These are phyloP conservation scores for Dryocosmus kuriphilus DNA, from an alignment of 2,888 invertebrate genomes.

Conservation along the genomic window DNA sequence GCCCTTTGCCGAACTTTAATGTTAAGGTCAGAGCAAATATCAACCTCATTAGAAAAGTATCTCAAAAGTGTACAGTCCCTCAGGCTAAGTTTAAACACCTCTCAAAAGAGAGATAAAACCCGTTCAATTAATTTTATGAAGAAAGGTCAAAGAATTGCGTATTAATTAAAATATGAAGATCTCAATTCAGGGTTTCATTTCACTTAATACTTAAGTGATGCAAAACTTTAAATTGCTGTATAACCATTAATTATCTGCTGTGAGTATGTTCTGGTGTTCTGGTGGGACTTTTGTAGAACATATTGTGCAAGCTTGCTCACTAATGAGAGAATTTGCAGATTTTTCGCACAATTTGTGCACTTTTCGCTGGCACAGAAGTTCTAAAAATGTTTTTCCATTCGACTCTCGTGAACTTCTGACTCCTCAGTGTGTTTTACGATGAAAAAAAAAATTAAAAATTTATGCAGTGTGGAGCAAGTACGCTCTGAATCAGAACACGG, in stretches of 20 bases:
- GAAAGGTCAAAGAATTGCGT: not conserved
- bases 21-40: slow-evolving; percentile 23
- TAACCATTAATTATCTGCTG: no score
- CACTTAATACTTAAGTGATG: no score
- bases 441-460: not conserved
- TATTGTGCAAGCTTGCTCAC: not conserved
- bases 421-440: not conserved
- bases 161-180: not conserved
- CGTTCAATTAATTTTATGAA: not conserved
- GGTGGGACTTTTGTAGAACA: no score
- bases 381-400: not conserved
- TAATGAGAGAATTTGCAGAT: not conserved
- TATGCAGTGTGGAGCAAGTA: not conserved
- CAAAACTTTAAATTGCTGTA: not conserved
- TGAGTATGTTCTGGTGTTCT: no score
- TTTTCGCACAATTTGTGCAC: slow-evolving; percentile 5
- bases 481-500: slow-evolving; percentile 28
- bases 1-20: slow-evolving; percentile 29
- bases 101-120: not conserved
- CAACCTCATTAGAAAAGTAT: slow-evolving; percentile 3
- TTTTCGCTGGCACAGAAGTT: not conserved
- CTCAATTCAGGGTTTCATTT: not conserved
- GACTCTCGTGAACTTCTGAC: not conserved
- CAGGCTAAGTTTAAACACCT: not conserved
- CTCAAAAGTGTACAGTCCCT: not conserved